These are phyloP conservation scores for Euplexia lucipara DNA, from an alignment of 2,888 invertebrate species.

Conservation along the genomic window DNA sequence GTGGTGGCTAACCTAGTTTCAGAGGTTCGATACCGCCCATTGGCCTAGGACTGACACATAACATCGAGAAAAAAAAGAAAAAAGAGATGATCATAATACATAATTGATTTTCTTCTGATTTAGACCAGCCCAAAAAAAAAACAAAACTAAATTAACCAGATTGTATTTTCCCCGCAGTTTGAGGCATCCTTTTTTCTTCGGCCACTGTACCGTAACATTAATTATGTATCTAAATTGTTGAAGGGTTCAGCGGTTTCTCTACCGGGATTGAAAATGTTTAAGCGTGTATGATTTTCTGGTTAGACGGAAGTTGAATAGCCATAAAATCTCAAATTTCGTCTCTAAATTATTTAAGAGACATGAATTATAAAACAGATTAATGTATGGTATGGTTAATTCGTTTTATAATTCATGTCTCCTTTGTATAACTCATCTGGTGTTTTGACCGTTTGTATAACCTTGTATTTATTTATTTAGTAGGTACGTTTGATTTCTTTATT, in stretches of 20 bases:
- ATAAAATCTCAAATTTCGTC: not conserved
- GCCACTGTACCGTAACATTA: slow-evolving; percentile 29
- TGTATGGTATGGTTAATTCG: too few relatives aligned
- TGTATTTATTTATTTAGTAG: too few relatives aligned
- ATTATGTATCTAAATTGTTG: slow-evolving; percentile 48
- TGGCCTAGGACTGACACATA: too few relatives aligned
- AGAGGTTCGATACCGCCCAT: too few relatives aligned
- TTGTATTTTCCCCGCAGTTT: slow-evolving; percentile 24
- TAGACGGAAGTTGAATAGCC: not conserved
- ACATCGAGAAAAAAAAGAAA: too few relatives aligned
- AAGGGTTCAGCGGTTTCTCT: slow-evolving; percentile 27
- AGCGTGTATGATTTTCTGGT: slow-evolving; percentile 40
- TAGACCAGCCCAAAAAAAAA: too few relatives aligned
- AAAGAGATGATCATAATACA: too few relatives aligned
- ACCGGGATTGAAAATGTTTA: slow-evolving; percentile 23
- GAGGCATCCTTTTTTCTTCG: slow-evolving; percentile 41
- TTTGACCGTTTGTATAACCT: not conserved
- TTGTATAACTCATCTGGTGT: not conserved
- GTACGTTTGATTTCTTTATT: too few relatives aligned
- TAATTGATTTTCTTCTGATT: too few relatives aligned
- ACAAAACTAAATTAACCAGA: too few relatives aligned
- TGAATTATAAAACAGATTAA: too few relatives aligned
- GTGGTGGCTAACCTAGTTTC: too few relatives aligned
- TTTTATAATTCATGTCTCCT: not conserved
- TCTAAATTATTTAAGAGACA: slow-evolving; percentile 31